These are phyloP conservation scores for Capitella teleta DNA, from an alignment of 1,140 invertebrate genomes.

Conservation along the genomic window DNA sequence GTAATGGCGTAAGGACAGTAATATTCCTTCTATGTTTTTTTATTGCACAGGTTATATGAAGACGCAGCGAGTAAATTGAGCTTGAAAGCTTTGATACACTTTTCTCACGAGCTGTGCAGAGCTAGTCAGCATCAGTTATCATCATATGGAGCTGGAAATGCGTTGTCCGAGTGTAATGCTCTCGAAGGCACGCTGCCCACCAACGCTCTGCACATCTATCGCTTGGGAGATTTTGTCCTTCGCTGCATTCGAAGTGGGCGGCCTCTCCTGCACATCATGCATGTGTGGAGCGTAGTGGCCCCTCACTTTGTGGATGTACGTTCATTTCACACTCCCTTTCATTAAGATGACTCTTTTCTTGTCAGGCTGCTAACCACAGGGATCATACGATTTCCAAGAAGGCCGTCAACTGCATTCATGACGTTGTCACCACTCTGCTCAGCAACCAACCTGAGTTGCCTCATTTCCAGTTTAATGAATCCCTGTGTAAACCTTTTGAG, in stretches of 20 bases:
- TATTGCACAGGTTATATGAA: slow-evolving; percentile 45
- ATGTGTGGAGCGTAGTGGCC: slow-evolving; percentile 76
- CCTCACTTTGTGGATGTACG: slow-evolving; percentile 82
- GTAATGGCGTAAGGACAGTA: not conserved
- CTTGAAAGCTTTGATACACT: slow-evolving; percentile 65
- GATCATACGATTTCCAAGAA: slow-evolving; percentile 79
- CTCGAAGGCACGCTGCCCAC: slow-evolving; percentile 18
- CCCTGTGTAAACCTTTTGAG: slow-evolving; percentile 87
- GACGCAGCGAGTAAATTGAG: slow-evolving; percentile 78
- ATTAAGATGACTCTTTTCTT: slow-evolving; percentile 15
- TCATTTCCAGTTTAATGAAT: slow-evolving; percentile 91
- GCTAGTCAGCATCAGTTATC: slow-evolving; percentile 68
- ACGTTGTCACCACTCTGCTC: slow-evolving; percentile 75
- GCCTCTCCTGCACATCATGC: slow-evolving; percentile 79
- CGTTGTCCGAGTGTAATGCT: slow-evolving; percentile 16
- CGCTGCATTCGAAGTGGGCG: slow-evolving; percentile 73
- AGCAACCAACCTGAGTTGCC: slow-evolving; percentile 70
- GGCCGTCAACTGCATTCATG: slow-evolving; percentile 85
- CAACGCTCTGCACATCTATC: slow-evolving; percentile 55
- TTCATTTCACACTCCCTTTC: too few species aligned
- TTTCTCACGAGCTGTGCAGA: slow-evolving; percentile 66
- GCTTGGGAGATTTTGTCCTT: slow-evolving; percentile 75
- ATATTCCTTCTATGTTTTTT: not conserved
- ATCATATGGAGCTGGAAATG: not conserved
- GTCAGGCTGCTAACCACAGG: slow-evolving; percentile 76